Percentiles rank a stretch among this genome's conserved stretches.
Evolutionary conservation across 2,888 invertebrate species (phyloP).

Genomic region (Phaonia tiefii): DNA sequence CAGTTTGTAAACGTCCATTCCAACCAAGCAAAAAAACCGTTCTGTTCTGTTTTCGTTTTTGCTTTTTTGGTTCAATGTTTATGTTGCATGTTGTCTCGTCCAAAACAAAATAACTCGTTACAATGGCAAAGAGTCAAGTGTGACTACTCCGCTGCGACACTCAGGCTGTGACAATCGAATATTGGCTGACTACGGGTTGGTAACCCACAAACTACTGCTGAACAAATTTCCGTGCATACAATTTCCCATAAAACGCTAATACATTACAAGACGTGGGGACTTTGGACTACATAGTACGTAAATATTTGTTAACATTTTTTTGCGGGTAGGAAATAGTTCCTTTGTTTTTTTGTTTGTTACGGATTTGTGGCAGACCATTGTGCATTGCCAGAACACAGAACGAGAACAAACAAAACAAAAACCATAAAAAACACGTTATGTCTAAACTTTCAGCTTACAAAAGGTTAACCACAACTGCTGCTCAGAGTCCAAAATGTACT

Average conservation of each 20-base stretch:
- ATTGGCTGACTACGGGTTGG: not conserved
- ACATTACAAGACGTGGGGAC: no score
- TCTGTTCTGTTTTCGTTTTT: not conserved
- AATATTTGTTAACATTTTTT: not conserved
- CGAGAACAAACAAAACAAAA: not conserved
- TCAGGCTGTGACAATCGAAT: not conserved
- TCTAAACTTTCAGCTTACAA: not conserved
- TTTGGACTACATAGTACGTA: not conserved
- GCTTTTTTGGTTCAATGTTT: not conserved
- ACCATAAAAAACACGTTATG: not conserved
- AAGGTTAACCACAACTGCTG: slow-evolving; percentile 8
- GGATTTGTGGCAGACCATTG: not conserved
- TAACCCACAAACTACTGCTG: no score
- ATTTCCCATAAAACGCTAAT: not conserved
- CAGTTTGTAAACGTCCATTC: not conserved
- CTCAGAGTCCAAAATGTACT: not conserved
- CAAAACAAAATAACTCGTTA: not conserved
- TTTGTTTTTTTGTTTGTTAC: not conserved
- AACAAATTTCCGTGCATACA: not conserved
- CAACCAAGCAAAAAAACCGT: not conserved
- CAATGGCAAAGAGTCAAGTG: not conserved
- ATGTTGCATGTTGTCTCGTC: no score
- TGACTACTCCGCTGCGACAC: no score
- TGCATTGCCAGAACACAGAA: slow-evolving; percentile 1
- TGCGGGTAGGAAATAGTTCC: not conserved